Conservation (phyloP, 2,113 vertebrate genomes). For the Dromaius novaehollandiae region DNA sequence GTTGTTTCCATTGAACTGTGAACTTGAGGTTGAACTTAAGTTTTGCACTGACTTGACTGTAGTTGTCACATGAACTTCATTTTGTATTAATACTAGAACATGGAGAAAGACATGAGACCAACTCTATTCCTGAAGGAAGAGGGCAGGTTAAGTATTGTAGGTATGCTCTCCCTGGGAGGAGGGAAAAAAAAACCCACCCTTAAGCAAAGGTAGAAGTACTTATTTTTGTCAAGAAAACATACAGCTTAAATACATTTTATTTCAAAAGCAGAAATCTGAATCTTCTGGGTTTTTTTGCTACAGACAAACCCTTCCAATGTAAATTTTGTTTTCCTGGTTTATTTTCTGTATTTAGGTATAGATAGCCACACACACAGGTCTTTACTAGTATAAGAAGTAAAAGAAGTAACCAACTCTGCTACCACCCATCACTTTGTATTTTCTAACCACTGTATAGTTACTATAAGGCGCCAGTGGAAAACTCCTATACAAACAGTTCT, state of each 20-base stretch:
- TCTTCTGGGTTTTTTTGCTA: not conserved
- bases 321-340: not conserved
- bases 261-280: not conserved
- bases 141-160: rapidly evolving
- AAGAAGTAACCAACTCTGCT: not conserved
- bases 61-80: not conserved
- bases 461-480: rapidly evolving
- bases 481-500: rapidly evolving
- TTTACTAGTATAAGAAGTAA: not conserved
- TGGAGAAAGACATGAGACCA: not conserved
- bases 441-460: not conserved
- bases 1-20: not conserved
- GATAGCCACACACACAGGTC: not conserved
- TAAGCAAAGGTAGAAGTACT: not conserved
- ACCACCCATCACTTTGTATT: rapidly evolving
- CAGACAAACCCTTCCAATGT: not conserved
- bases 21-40: not conserved
- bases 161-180: not conserved
- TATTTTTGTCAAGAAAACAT: not conserved
- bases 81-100: not conserved
- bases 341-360: not conserved
- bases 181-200: not conserved
- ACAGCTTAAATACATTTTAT: not conserved
- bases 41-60: not conserved
- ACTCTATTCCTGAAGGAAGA: not conserved